Evolutionary conservation across 2,113 vertebrate species (phyloP), one percentile per base, ranked within the genome.

Genomic region (Turdus rufiventris): DNA sequence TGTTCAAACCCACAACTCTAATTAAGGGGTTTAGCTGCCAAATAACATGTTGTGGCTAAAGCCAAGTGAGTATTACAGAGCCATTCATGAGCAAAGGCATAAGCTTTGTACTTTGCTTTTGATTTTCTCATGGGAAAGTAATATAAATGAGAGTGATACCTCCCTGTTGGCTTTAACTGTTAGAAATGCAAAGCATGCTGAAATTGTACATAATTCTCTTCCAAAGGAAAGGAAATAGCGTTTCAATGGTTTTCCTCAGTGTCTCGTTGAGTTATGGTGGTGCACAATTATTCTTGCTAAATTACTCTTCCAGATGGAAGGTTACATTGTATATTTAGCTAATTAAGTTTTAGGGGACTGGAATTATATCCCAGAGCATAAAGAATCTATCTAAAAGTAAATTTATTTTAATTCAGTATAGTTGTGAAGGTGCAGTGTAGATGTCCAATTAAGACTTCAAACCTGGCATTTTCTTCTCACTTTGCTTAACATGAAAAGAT

Each of bases 141-240:
- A 97, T 98, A 98, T 98, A 98, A 98, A 98, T 98, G 98, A 98
- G 98, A 98, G 89, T 98, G 98, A 98, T 98, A 98, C 97, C 98
- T 98, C 98, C 98, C 97, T 97, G 96, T 98, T 98, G 97, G 98
- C 96, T 98, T 98, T 98, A 97, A 96, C 92, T 96, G 97, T 98
- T 97, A 98, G 97, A 98, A 98, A 98, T 98, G 97, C 97, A 98
- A 97, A 98, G 97, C 97, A 98, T 96, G 97, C 97, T 98, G 96
- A 98, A 98, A 98, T 98, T 98, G 97, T 98, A 98, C 98, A 98
- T 98, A 98, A 98, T 98, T 98, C 96, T 96, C 97, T 98, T 98
- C 97, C 98, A 98, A 99, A 98, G 98, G 98, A 98, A 98, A 98
- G 98, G 98, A 99, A 99, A 98, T 99, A 97, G 97, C 98, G 98